Percentiles rank a stretch among this genome's conserved stretches.
phyloP scores from a whole-genome alignment of 1,140 invertebrate species.

The Conus ventricosus region DNA sequence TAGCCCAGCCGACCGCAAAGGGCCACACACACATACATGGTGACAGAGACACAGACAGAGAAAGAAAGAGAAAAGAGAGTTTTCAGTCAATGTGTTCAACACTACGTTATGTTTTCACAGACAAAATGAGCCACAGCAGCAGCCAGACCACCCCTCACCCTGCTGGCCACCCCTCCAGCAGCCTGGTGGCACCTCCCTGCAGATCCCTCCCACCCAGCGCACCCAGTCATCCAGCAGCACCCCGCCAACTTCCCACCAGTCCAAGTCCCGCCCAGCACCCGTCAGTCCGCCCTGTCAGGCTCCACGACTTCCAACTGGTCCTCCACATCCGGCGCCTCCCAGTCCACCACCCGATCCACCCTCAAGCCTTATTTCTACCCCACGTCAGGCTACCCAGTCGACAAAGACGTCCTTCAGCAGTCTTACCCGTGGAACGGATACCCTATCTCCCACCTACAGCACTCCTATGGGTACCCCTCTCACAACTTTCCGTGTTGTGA shows the following conservation, averaged over 20 bases:
- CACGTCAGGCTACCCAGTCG: constrained; percentile 8
- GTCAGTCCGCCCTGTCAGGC: not conserved
- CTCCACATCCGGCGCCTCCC: not conserved
- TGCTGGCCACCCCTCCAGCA: not conserved
- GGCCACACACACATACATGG: too few species aligned
- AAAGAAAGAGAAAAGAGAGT: too few species aligned
- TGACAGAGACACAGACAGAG: too few species aligned
- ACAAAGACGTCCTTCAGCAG: not conserved
- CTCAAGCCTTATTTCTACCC: constrained; percentile 7
- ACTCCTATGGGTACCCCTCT: constrained; percentile 9
- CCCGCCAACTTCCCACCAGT: not conserved
- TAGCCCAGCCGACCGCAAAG: too few species aligned
- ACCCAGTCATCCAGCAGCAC: not conserved
- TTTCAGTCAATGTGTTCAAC: too few species aligned
- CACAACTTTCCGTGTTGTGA: constrained; percentile 26
- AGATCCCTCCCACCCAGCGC: not conserved
- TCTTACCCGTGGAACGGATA: not conserved
- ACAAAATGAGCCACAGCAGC: not conserved
- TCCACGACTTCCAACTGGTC: not conserved
- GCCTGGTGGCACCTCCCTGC: not conserved
- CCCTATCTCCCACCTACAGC: not conserved
- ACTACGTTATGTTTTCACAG: not conserved
- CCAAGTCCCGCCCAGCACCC: not conserved
- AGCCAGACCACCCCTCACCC: not conserved
- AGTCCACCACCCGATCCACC: not conserved